Evolutionary conservation across 92 coral and sea anemone species (phyloP).

Genomic region (Actinernus sp.): DNA sequence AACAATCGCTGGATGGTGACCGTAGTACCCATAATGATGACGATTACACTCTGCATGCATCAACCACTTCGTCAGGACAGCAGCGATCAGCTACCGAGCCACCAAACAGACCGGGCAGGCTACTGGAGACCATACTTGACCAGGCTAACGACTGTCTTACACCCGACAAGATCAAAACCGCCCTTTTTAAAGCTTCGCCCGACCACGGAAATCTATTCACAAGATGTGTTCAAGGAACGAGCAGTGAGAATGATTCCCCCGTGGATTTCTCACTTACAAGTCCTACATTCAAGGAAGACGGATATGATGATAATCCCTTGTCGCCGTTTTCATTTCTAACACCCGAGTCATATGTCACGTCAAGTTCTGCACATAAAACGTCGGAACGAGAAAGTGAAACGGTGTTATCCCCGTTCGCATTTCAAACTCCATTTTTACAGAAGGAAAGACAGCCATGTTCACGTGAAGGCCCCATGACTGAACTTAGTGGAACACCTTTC

Average conservation of each 20-base stretch:
- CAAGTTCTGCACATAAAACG: neutral
- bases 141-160: constrained; percentile 12
- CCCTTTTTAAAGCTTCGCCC: constrained; percentile 35
- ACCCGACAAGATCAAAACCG: constrained; percentile 23
- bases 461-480: neutral
- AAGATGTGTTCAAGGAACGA: no score
- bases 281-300: no score
- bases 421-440: constrained; percentile 11
- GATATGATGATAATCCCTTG: neutral
- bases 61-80: neutral
- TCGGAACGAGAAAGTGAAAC: neutral
- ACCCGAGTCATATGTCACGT: no score
- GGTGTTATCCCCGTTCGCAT: constrained; percentile 21
- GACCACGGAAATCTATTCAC: no score
- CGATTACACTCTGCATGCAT: neutral
- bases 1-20: neutral
- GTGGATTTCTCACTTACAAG: no score
- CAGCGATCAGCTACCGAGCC: neutral
- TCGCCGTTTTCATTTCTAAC: neutral
- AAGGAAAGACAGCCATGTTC: neutral
- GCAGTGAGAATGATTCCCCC: neutral
- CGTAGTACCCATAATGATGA: neutral
- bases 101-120: constrained; percentile 34
- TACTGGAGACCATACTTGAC: constrained; percentile 64
- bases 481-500: constrained; percentile 9